Evolutionary conservation across 2,888 invertebrate species (phyloP), one percentile per base, ranked within the genome.

Genomic region (Pyralis farinalis): DNA sequence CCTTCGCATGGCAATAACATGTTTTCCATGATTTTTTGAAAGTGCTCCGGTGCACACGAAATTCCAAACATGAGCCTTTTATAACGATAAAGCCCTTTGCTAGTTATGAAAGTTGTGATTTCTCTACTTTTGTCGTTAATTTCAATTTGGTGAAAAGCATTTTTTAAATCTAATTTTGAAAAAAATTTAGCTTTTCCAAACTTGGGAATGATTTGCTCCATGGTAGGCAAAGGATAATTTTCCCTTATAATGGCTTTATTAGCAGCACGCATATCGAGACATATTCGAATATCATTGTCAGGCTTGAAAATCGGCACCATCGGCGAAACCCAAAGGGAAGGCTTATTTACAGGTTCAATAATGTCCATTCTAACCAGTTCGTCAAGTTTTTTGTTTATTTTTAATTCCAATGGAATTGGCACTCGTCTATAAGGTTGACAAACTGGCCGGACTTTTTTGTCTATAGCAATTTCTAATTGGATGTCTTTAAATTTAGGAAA

Each of bases 11-110:
- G 3, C 5, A 58, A n/a, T 0, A 60, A 30, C 1, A 63, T 45
- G 27, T 30, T 47, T 43, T 63, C 60, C 20, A 83, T 40, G 1
- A 57, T 59, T 52, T 78, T 71, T 52, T 61, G 56, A 27, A 59
- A 63, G 0, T 46, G 3, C 33, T 58, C 84, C 0, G 74, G 70
- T 3, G 85, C 85, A 36, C 74, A 74, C 1, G 51, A 55, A 6
- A 81, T 64, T 0, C 74, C 73, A 43, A 75, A 77, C 64, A 70
- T 69, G 5, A 76, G 25, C n/a, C 74, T 34, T 49, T 76, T 80
- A 43, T 71, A 83, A 22, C 27, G 47, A n/a, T 41, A 58, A 3
- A 58, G 33, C 1, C 56, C 54, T 12, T 45, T 51, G 5, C 21
- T 11, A 0, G 46, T 46, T 1, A 55, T 58, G 29, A 55, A 59